Evolutionary conservation across 2,113 vertebrate species (phyloP).

Genomic region (Tretioscincus oriximinensis): DNA sequence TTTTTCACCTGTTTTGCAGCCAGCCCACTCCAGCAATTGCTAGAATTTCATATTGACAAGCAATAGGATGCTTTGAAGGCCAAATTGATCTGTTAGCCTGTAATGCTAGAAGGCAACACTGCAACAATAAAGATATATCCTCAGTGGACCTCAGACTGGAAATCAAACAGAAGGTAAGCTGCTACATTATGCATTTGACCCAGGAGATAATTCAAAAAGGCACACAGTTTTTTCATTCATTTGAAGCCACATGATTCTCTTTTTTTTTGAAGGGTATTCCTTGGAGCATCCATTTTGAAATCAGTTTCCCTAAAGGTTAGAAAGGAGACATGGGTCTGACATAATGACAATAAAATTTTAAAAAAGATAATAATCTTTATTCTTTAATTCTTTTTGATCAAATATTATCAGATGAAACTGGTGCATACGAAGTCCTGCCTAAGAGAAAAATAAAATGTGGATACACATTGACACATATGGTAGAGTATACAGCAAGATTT

Average conservation of each 20-base stretch:
- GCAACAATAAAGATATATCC: constrained; percentile 70
- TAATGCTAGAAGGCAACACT: constrained; percentile 68
- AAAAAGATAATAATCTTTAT: constrained; percentile 5
- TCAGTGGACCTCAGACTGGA: constrained; percentile 54
- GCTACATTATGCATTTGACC: constrained; percentile 70
- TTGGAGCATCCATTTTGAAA: constrained; percentile 1
- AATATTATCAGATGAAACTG: constrained; percentile 27
- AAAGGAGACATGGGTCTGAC: not conserved
- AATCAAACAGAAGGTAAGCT: constrained; percentile 74
- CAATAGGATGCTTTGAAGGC: constrained; percentile 75
- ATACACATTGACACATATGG: constrained; percentile 46
- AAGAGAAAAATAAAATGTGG: constrained; percentile 14
- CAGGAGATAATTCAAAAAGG: constrained; percentile 58
- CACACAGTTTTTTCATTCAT: constrained; percentile 38
- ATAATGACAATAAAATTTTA: constrained; percentile 38
- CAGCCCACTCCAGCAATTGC: constrained; percentile 71
- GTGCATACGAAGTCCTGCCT: constrained; percentile 24
- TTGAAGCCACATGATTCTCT: constrained; percentile 38
- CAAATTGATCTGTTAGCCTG: constrained; percentile 78
- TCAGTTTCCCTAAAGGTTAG: constrained; percentile 4
- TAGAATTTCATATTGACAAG: constrained; percentile 74
- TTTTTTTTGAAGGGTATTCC: not conserved
- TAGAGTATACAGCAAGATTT: no score
- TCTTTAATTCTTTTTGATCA: constrained; percentile 21
- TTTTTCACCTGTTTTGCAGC: constrained; percentile 72